Evolutionary conservation across 2,888 invertebrate species (phyloP).

Genomic region (Allolobophora icterica): DNA sequence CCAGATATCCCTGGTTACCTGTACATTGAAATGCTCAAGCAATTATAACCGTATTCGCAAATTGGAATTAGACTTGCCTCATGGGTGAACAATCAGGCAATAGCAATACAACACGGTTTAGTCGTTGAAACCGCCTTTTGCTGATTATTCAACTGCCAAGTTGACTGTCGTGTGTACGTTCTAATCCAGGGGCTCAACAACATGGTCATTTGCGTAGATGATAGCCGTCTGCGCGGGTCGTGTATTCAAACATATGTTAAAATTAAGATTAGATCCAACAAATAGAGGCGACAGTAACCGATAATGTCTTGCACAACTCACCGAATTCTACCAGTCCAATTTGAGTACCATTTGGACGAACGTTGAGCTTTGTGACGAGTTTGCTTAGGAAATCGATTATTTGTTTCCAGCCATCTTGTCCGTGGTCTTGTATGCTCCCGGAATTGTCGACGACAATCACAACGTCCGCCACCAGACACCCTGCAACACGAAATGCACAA

Average conservation of each 20-base stretch:
- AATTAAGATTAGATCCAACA: too few species aligned
- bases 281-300: too few species aligned
- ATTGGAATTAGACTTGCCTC: neutral
- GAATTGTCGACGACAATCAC: slow-evolving; percentile 32
- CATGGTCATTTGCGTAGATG: too few species aligned
- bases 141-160: too few species aligned
- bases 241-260: too few species aligned
- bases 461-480: slow-evolving; percentile 11
- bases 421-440: neutral
- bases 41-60: neutral
- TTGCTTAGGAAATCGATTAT: neutral
- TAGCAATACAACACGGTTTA: too few species aligned
- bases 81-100: too few species aligned
- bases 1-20: neutral
- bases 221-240: too few species aligned
- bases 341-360: neutral
- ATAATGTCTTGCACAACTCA: neutral
- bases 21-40: neutral
- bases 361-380: neutral
- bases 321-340: slow-evolving; percentile 31
- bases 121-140: too few species aligned
- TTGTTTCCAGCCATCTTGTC: neutral
- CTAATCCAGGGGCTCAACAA: too few species aligned
- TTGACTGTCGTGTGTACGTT: too few species aligned
- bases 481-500: slow-evolving; percentile 27